A percentile compares a stretch with the other conserved stretches of the same genome.
Conservation (phyloP, 2,113 vertebrate species). For the Rhineura floridana region DNA sequence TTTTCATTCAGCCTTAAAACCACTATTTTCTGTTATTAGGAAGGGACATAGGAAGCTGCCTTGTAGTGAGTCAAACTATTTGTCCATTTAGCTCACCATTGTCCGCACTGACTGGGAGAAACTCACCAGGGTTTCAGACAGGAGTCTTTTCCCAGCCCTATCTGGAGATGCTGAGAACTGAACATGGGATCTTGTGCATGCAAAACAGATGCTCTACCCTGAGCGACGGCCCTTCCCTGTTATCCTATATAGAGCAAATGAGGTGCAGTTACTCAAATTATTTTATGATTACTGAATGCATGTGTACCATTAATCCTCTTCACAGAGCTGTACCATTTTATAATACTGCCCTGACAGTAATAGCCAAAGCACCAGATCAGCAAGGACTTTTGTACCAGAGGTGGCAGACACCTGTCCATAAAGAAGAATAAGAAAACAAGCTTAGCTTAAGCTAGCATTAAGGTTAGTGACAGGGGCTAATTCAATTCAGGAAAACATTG, state of each 20-base stretch:
- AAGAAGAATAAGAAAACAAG: constrained; percentile 26
- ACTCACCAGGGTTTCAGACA: no score
- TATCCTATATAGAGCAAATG: background rate
- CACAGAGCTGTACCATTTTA: background rate
- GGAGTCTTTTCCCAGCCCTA: background rate
- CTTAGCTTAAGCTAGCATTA: constrained; percentile 17
- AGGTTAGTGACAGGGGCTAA: background rate
- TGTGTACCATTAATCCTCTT: constrained; percentile 1
- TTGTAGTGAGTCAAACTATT: no score
- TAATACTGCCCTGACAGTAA: background rate
- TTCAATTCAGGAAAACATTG: background rate
- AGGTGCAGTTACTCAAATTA: background rate
- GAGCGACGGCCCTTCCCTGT: no score
- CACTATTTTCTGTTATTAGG: no score
- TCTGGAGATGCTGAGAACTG: no score
- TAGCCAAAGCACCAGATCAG: background rate
- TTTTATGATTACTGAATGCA: background rate
- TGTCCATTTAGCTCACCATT: no score
- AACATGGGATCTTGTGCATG: background rate
- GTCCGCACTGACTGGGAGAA: no score
- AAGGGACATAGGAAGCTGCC: no score
- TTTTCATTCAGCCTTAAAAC: no score
- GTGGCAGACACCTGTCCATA: background rate
- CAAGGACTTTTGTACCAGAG: background rate
- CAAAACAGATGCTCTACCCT: no score